phyloP scores from a whole-genome alignment of 2,888 invertebrate species.

The Drosophila nigricruria region DNA sequence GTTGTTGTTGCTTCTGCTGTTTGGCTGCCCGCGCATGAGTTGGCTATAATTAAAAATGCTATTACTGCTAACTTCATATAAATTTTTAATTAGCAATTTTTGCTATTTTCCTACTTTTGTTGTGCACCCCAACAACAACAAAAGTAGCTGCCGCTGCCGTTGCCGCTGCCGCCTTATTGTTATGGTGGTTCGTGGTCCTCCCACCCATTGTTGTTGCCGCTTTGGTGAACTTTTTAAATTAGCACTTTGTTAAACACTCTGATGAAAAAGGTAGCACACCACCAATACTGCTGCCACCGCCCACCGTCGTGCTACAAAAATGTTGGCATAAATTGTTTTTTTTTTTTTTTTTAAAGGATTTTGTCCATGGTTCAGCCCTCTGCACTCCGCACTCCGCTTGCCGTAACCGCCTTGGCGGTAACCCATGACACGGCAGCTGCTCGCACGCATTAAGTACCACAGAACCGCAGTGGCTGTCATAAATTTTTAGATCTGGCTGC shows the following conservation, averaged over 20 bases:
- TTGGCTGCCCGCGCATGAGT: constrained; percentile 73
- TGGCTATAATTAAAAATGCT: constrained; percentile 84
- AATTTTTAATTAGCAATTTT: constrained; percentile 85
- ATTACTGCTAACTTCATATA: constrained; percentile 84
- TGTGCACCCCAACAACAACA: constrained; percentile 37
- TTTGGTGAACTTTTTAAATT: constrained; percentile 82
- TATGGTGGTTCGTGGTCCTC: constrained; percentile 54
- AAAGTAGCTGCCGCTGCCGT: constrained; percentile 16
- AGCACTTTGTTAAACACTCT: constrained; percentile 83
- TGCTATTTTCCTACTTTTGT: constrained; percentile 83
- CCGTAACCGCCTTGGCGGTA: constrained; percentile 32
- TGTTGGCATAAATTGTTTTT: constrained; percentile 77
- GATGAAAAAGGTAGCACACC: constrained; percentile 73
- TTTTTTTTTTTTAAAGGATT: constrained; percentile 81
- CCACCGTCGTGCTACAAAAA: constrained; percentile 33
- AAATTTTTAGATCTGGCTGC: constrained; percentile 63
- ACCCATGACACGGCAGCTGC: constrained; percentile 75
- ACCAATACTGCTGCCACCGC: constrained; percentile 16
- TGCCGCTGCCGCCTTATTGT: constrained; percentile 44
- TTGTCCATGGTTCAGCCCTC: constrained; percentile 60
- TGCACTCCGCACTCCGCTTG: background rate
- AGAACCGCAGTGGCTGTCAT: constrained; percentile 63
- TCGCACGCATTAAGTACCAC: constrained; percentile 73
- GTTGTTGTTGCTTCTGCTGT: constrained; percentile 32
- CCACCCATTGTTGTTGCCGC: constrained; percentile 36